phyloP scores from a whole-genome alignment of 2,888 invertebrate genomes.

The Dorcus hopei region DNA sequence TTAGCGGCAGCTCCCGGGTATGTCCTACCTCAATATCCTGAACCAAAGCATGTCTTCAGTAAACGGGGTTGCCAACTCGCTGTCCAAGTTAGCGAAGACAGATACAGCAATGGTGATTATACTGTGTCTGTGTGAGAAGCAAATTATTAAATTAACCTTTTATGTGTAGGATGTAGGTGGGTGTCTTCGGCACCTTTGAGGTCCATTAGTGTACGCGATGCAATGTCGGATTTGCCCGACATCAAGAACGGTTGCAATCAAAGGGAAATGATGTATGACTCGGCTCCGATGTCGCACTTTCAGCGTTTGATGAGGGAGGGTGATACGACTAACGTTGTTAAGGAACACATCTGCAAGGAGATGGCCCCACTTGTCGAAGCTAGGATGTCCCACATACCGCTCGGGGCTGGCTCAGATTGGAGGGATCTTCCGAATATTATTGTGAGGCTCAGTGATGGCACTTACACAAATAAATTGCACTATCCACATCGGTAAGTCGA shows the following conservation, averaged over 20 bases:
- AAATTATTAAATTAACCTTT: too few species aligned
- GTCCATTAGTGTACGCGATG: slow-evolving; percentile 74
- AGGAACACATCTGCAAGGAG: slow-evolving; percentile 81
- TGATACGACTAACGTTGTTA: slow-evolving; percentile 26
- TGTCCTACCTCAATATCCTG: slow-evolving; percentile 71
- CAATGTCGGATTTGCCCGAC: slow-evolving; percentile 77
- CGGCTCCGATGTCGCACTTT: slow-evolving; percentile 70
- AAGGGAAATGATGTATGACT: slow-evolving; percentile 68
- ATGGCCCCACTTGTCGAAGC: slow-evolving; percentile 78
- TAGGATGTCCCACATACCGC: slow-evolving; percentile 72
- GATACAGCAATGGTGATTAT: slow-evolving; percentile 41
- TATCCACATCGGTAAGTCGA: slow-evolving; percentile 52
- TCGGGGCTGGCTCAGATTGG: slow-evolving; percentile 78
- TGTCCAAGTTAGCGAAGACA: slow-evolving; percentile 58
- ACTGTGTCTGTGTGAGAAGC: background rate
- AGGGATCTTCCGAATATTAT: slow-evolving; percentile 78
- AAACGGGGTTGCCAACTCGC: slow-evolving; percentile 61
- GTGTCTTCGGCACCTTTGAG: slow-evolving; percentile 70
- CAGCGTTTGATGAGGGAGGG: slow-evolving; percentile 64
- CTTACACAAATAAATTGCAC: slow-evolving; percentile 57
- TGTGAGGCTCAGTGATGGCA: slow-evolving; percentile 68
- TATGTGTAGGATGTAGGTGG: slow-evolving; percentile 54
- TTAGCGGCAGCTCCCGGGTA: slow-evolving; percentile 80
- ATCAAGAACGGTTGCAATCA: slow-evolving; percentile 69
- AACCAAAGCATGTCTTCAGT: slow-evolving; percentile 76